A percentile compares a stretch with the other conserved stretches of the same genome.
Conservation (phyloP, 2,113 vertebrate genomes). For the Prionailurus bengalensis region DNA sequence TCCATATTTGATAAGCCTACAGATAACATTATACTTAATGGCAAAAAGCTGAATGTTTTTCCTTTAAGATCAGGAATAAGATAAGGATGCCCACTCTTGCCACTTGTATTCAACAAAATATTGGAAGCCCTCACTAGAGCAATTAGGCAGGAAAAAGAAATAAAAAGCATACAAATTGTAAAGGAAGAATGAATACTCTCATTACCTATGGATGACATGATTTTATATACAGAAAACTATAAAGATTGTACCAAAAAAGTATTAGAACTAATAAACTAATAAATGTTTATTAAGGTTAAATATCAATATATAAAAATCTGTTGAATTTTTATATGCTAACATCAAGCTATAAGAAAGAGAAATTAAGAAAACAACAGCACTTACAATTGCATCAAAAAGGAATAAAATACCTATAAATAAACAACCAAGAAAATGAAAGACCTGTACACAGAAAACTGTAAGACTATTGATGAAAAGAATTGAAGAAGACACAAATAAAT, state of each 20-base stretch:
- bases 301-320: not conserved
- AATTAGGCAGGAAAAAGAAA: not conserved
- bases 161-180: not conserved
- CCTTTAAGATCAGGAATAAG: not conserved
- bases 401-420: not conserved
- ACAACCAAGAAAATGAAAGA: not conserved
- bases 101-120: not conserved
- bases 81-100: not conserved
- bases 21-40: not conserved
- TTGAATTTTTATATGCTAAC: not conserved
- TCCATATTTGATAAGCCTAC: not conserved
- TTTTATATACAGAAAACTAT: not conserved
- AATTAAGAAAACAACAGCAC: not conserved
- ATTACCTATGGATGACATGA: not conserved
- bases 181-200: not conserved
- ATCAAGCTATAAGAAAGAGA: not conserved
- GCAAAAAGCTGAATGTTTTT: not conserved
- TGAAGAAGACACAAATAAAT: not conserved
- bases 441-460: not conserved
- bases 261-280: not conserved
- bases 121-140: not conserved
- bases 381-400: not conserved
- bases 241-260: not conserved
- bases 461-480: not conserved
- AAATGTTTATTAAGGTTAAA: not conserved